Conservation (phyloP, 2,113 vertebrate species). For the Pica pica region DNA sequence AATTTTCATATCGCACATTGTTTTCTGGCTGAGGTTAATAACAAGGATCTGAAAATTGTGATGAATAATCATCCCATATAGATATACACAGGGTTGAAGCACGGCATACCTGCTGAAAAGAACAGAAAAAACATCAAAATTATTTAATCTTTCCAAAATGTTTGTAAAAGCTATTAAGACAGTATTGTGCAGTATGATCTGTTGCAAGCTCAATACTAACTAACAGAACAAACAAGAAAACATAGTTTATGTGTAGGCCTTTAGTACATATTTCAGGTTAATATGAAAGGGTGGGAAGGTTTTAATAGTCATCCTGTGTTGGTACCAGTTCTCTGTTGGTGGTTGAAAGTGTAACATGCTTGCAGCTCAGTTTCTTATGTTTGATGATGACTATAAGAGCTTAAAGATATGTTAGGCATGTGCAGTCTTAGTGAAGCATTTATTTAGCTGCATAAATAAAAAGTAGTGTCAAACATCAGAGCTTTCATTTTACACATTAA, state of each 20-base stretch:
- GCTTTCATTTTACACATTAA: background rate
- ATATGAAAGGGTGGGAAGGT: background rate
- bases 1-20: background rate
- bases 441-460: background rate
- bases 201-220: background rate
- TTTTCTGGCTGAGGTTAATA: background rate
- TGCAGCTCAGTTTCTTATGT: background rate
- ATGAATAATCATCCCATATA: background rate
- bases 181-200: background rate
- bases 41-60: background rate
- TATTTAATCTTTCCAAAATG: background rate
- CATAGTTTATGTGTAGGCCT: background rate
- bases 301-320: background rate
- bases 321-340: background rate
- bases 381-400: background rate
- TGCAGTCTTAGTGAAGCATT: background rate
- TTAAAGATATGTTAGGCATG: background rate
- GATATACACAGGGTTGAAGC: background rate
- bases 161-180: background rate
- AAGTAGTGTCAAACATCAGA: background rate
- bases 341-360: background rate
- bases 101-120: background rate
- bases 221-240: background rate
- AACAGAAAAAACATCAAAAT: background rate
- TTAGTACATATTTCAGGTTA: background rate